phyloP scores from a whole-genome alignment of 2,888 invertebrate species.

The Allacma fusca region DNA sequence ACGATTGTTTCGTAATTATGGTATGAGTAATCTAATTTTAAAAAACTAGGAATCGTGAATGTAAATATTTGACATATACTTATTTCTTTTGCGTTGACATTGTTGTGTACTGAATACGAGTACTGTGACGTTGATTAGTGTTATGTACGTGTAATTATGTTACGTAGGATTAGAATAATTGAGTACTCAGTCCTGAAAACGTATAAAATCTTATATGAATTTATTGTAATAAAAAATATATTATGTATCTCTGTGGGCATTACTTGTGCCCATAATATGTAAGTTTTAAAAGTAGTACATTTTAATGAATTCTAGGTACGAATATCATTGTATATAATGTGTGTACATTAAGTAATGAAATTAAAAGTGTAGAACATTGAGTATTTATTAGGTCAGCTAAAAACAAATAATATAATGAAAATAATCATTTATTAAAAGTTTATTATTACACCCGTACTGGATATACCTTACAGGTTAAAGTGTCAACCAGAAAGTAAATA shows the following conservation, averaged over 20 bases:
- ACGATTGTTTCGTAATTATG: neutral
- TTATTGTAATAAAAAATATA: neutral
- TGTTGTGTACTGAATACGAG: neutral
- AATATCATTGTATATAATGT: constrained; percentile 3
- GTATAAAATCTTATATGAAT: constrained; percentile 2
- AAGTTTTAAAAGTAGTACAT: neutral
- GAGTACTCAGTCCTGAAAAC: constrained; percentile 16
- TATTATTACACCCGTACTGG: constrained; percentile 3
- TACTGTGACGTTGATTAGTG: constrained; percentile 12
- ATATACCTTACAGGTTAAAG: neutral
- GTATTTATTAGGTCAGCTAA: constrained; percentile 9
- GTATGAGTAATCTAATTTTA: neutral
- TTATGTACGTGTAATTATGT: neutral
- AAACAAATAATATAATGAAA: neutral
- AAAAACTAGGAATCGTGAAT: neutral
- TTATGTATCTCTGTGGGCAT: constrained; percentile 12
- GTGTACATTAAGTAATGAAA: neutral
- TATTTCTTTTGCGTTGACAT: neutral
- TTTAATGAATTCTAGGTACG: neutral
- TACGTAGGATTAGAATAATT: neutral
- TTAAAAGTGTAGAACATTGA: neutral
- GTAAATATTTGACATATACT: neutral
- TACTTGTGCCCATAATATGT: neutral
- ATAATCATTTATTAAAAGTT: neutral
- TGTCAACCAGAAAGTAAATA: neutral